These are phyloP conservation scores for Grapholita molesta DNA, from an alignment of 1,140 invertebrate genomes.

Conservation along the genomic window DNA sequence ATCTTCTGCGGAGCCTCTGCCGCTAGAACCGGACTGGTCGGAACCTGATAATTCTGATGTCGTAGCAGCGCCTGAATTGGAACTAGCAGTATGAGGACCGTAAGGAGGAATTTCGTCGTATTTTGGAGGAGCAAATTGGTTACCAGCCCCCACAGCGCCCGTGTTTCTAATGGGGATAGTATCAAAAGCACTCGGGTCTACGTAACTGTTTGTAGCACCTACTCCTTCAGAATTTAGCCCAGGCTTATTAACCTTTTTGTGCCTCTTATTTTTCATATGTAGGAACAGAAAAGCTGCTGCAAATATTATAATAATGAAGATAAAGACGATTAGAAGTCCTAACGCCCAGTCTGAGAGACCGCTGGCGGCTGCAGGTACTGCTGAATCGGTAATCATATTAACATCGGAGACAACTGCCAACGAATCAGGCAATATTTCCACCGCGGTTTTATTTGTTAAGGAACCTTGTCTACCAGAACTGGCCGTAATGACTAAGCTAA, in stretches of 20 bases:
- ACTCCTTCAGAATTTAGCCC: conserved; percentile 85
- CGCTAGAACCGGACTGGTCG: conserved; percentile 95
- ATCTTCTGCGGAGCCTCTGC: conserved; percentile 96
- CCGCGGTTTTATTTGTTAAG: conserved; percentile 89
- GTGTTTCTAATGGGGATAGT: conserved; percentile 89
- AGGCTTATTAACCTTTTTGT: conserved; percentile 89
- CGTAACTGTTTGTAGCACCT: conserved; percentile 87
- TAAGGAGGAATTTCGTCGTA: conserved; percentile 95
- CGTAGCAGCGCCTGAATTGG: conserved; percentile 89
- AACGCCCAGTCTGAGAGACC: conserved; percentile 92
- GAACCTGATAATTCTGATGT: conserved; percentile 94
- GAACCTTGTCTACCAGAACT: conserved; percentile 93
- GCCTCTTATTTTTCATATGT: conserved; percentile 89
- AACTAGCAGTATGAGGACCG: conserved; percentile 84
- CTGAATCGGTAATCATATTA: conserved; percentile 57
- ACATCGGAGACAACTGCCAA: conserved; percentile 78
- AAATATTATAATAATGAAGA: conserved; percentile 89
- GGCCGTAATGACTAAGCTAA: conserved; percentile 89
- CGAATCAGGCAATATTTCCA: conserved; percentile 90
- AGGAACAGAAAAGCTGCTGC: conserved; percentile 90
- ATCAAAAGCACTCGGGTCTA: conserved; percentile 91
- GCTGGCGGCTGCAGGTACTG: conserved; percentile 73
- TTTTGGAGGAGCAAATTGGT: conserved; percentile 91
- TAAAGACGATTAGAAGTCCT: conserved; percentile 89
- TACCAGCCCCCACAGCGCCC: conserved; percentile 77